These are phyloP conservation scores for Sisor rabdophorus DNA, from an alignment of 2,113 vertebrate genomes.

Conservation along the genomic window DNA sequence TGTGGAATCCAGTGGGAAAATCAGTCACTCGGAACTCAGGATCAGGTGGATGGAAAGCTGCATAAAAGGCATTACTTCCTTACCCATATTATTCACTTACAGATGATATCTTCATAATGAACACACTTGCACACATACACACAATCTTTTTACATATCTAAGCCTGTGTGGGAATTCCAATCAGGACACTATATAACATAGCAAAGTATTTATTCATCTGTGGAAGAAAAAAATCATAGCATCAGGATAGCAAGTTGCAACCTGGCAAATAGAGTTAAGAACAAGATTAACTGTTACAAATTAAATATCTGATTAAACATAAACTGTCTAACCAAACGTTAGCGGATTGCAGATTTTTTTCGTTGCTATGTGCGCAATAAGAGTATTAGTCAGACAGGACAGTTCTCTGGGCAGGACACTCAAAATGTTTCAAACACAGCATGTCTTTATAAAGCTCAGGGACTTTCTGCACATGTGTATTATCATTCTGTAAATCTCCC, in stretches of 20 bases:
- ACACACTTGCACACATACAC: slow-evolving; percentile 8
- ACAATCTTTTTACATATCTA: neutral
- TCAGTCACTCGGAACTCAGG: slow-evolving; percentile 51
- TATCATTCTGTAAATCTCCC: too few species aligned
- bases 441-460: too few species aligned
- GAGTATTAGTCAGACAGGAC: too few species aligned
- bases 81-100: slow-evolving; percentile 54
- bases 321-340: too few species aligned
- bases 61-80: slow-evolving; percentile 57
- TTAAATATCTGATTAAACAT: too few species aligned
- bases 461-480: too few species aligned
- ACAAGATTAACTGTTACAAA: too few species aligned
- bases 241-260: neutral
- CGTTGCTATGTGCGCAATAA: too few species aligned
- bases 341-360: too few species aligned
- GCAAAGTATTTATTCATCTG: neutral
- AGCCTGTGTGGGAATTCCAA: neutral
- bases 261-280: neutral
- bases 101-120: slow-evolving; percentile 32
- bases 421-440: too few species aligned
- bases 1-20: slow-evolving; percentile 55
- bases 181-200: neutral
- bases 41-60: slow-evolving; percentile 41
- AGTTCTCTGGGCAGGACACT: too few species aligned
- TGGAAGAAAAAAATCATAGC: neutral